These are phyloP conservation scores for Prionailurus bengalensis DNA, from an alignment of 2,113 vertebrate species.

Conservation along the genomic window DNA sequence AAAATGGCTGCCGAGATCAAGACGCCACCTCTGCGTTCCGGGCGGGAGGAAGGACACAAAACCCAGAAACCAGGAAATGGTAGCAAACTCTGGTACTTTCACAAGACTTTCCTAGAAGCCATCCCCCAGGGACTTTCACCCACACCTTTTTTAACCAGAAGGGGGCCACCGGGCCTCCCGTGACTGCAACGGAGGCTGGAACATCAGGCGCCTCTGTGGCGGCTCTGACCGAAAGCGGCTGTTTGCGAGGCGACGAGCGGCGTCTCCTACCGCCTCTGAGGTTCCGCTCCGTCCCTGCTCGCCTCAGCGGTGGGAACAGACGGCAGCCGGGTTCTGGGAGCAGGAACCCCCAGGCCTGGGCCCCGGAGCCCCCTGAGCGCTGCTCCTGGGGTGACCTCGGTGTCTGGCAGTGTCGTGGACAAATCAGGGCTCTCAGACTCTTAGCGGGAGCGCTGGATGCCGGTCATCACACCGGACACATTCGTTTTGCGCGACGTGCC, in stretches of 20 bases:
- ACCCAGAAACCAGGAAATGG: background rate
- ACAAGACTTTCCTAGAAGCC: background rate
- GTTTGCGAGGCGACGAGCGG: background rate
- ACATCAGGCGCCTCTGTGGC: background rate
- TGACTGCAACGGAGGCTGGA: too few species aligned
- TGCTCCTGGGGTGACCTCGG: background rate
- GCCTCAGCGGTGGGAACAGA: background rate
- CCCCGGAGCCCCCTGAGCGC: fast-evolving
- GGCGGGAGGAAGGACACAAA: background rate
- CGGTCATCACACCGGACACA: fast-evolving
- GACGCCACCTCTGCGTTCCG: background rate
- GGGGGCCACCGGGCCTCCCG: fast-evolving
- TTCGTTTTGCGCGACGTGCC: background rate
- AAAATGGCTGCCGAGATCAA: background rate
- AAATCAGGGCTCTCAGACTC: fast-evolving
- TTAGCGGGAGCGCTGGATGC: background rate
- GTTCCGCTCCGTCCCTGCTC: background rate
- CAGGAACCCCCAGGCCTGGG: background rate
- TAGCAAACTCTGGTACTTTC: too few species aligned
- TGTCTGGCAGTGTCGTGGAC: fast-evolving
- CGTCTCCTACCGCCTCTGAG: background rate
- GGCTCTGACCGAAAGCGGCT: background rate
- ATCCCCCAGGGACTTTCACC: background rate
- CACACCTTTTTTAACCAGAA: background rate
- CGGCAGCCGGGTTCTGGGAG: background rate